phyloP scores from a whole-genome alignment of 2,113 vertebrate species.

The Xenotilapia longispinis region DNA sequence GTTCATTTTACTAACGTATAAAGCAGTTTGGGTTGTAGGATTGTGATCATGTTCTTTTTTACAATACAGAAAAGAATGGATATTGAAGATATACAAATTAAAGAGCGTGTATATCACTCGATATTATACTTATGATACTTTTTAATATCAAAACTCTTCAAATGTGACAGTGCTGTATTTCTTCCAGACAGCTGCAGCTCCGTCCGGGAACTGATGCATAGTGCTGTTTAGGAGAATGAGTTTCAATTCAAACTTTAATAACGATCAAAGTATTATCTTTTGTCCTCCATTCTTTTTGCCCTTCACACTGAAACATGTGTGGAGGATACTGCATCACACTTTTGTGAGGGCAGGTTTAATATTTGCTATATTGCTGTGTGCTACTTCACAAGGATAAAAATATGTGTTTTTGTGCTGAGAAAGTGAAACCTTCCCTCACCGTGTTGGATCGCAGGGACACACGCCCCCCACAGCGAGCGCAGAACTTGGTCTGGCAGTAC shows the following conservation, averaged over 20 bases:
- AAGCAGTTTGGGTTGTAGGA: not conserved
- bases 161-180: not conserved
- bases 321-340: not conserved
- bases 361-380: not conserved
- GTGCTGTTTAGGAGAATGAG: not conserved
- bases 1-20: not conserved
- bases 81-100: not conserved
- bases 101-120: not conserved
- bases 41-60: not conserved
- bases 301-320: not conserved
- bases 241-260: not conserved
- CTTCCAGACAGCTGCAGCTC: not conserved
- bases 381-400: not conserved
- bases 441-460: conserved; percentile 94
- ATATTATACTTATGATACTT: not conserved
- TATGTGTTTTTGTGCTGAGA: not conserved
- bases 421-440: conserved; percentile 55
- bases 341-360: not conserved
- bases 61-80: not conserved
- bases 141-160: not conserved
- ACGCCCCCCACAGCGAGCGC: conserved; percentile 92
- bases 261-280: not conserved
- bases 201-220: accelerated
- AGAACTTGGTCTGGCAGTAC: conserved; percentile 98
- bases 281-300: not conserved